Conservation (phyloP, 1,140 invertebrate genomes). For the Drosophila erecta region DNA sequence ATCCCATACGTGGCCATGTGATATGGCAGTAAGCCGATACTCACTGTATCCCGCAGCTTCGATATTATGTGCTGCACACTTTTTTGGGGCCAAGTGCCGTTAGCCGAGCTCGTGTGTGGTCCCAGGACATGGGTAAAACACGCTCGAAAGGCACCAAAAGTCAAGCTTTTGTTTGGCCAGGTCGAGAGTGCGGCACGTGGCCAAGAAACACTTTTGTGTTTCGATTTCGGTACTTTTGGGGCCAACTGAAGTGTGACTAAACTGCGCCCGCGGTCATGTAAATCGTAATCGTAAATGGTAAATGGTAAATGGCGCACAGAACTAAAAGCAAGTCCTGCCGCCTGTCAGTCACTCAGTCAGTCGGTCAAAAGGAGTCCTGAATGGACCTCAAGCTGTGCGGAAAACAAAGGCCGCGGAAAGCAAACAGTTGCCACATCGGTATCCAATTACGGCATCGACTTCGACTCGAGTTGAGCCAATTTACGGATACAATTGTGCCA, state of each 20-base stretch:
- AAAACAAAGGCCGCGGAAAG: conserved; percentile 46
- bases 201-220: no score
- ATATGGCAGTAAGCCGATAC: conserved; percentile 56
- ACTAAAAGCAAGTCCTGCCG: conserved; percentile 20
- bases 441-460: conserved; percentile 68
- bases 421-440: conserved; percentile 76
- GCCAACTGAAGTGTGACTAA: conserved; percentile 76
- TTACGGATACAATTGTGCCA: conserved; percentile 61
- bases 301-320: conserved; percentile 36
- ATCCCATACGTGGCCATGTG: conserved; percentile 27
- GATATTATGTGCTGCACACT: conserved; percentile 1
- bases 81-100: conserved; percentile 52
- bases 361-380: conserved; percentile 32
- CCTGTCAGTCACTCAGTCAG: conserved; percentile 28
- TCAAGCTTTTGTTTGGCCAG: conserved; percentile 74
- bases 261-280: conserved; percentile 61
- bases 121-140: neutral
- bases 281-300: conserved; percentile 32
- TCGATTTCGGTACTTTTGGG: no score
- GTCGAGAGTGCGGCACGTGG: conserved; percentile 44
- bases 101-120: conserved; percentile 50
- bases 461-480: conserved; percentile 64
- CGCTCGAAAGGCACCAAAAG: conserved; percentile 49
- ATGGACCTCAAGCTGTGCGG: conserved; percentile 67
- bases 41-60: conserved; percentile 5